phyloP scores from a whole-genome alignment of 2,888 invertebrate genomes.

The Escarpia spicata region DNA sequence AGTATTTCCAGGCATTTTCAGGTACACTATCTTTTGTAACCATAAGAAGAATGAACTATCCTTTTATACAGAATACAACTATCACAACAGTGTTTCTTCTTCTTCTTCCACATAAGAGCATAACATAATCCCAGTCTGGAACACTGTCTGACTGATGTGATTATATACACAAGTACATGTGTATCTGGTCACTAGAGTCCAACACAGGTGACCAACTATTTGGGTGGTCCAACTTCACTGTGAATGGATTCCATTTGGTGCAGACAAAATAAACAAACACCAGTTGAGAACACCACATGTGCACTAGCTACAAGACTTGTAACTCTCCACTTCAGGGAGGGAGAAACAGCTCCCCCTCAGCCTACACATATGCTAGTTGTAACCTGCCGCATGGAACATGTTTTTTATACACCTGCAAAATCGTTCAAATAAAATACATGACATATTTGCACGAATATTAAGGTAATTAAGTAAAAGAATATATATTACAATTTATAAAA shows the following conservation, averaged over 20 bases:
- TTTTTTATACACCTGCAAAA: background rate
- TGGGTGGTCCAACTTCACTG: background rate
- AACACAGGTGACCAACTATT: background rate
- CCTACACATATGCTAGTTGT: background rate
- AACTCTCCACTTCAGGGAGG: background rate
- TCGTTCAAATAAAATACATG: background rate
- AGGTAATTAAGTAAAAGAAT: no score
- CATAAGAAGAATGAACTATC: background rate
- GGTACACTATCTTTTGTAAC: no score
- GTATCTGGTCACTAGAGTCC: background rate
- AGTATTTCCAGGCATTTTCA: no score
- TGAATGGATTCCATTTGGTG: background rate
- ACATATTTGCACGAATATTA: no score
- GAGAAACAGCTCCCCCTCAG: background rate
- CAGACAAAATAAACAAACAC: background rate
- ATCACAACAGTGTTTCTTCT: background rate
- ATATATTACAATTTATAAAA: no score
- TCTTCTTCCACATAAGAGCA: no score
- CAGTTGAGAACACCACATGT: background rate
- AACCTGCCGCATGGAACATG: background rate
- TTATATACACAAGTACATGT: background rate
- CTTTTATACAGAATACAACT: background rate
- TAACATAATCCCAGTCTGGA: no score
- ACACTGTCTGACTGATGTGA: no score
- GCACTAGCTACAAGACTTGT: background rate